These are phyloP conservation scores for Conopomorpha cramerella DNA, from an alignment of 1,140 invertebrate species.

Conservation along the genomic window DNA sequence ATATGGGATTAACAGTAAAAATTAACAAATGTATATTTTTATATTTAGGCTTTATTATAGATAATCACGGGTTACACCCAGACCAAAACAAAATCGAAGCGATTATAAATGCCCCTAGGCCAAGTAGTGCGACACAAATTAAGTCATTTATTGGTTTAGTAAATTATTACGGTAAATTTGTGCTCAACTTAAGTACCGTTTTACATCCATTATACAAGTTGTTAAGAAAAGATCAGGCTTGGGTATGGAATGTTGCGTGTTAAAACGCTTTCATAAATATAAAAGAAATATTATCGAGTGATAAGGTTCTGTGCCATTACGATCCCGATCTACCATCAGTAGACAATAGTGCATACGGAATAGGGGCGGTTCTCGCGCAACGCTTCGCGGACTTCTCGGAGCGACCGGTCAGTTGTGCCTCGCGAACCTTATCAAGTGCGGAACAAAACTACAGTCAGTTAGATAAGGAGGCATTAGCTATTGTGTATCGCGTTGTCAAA, in stretches of 20 bases:
- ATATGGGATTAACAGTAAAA: conserved; percentile 14
- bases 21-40: conserved; percentile 23
- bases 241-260: conserved; percentile 11
- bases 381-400: conserved; percentile 23
- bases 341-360: conserved; percentile 54
- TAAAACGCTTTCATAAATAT: conserved; percentile 10
- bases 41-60: conserved; percentile 13
- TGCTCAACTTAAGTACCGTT: conserved; percentile 13
- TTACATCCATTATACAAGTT: conserved; percentile 14
- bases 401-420: conserved; percentile 52
- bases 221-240: conserved; percentile 11
- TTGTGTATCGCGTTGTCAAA: conserved; percentile 51
- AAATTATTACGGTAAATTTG: conserved; percentile 21
- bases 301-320: conserved; percentile 25
- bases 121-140: conserved; percentile 11
- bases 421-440: conserved; percentile 36
- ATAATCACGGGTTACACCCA: conserved; percentile 7
- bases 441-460: conserved; percentile 59
- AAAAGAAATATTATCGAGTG: conserved; percentile 5
- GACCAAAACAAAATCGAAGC: conserved; percentile 8
- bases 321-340: conserved; percentile 43
- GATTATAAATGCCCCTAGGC: conserved; percentile 8
- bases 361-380: conserved; percentile 55
- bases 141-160: conserved; percentile 18
- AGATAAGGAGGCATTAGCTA: conserved; percentile 59